Conservation (phyloP, 2,797 vertebrate species). For the Spondyliosoma cantharus region DNA sequence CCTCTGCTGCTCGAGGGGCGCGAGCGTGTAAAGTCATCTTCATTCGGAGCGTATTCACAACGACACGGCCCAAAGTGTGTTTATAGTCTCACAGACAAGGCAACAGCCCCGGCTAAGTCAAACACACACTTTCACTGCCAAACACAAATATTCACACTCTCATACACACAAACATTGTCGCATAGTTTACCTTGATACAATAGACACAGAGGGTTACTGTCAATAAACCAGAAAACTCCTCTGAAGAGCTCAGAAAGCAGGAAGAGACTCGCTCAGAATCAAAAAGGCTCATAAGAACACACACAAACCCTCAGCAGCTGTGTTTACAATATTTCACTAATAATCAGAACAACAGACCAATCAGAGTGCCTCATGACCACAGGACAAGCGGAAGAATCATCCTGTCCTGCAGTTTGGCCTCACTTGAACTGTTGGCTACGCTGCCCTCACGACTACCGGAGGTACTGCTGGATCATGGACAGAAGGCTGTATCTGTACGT, state of each 20-base stretch:
- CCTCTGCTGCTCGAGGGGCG: constrained; percentile 36
- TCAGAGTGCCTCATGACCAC: too few species aligned
- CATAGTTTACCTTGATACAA: constrained; percentile 52
- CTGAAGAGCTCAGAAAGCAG: not conserved
- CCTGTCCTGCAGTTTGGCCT: too few species aligned
- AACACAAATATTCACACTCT: constrained; percentile 71
- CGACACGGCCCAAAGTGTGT: constrained; percentile 48
- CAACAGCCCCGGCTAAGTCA: constrained; percentile 47
- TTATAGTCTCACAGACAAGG: constrained; percentile 42
- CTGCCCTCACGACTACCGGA: too few species aligned
- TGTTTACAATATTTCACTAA: too few species aligned
- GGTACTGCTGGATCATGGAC: too few species aligned
- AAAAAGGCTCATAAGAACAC: not conserved
- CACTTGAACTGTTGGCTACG: too few species aligned
- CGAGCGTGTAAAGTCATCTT: constrained; percentile 37
- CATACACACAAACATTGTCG: constrained; percentile 55
- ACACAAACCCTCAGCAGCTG: not conserved
- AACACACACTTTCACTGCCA: constrained; percentile 71
- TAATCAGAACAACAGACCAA: too few species aligned
- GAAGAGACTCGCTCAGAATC: not conserved
- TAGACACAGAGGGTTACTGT: constrained; percentile 36
- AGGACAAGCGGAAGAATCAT: too few species aligned
- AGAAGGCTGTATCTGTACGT: too few species aligned
- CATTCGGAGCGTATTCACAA: constrained; percentile 58
- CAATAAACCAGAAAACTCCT: constrained; percentile 29